Evolutionary conservation across 1,140 invertebrate species (phyloP).

Genomic region (Cydia strobilella): DNA sequence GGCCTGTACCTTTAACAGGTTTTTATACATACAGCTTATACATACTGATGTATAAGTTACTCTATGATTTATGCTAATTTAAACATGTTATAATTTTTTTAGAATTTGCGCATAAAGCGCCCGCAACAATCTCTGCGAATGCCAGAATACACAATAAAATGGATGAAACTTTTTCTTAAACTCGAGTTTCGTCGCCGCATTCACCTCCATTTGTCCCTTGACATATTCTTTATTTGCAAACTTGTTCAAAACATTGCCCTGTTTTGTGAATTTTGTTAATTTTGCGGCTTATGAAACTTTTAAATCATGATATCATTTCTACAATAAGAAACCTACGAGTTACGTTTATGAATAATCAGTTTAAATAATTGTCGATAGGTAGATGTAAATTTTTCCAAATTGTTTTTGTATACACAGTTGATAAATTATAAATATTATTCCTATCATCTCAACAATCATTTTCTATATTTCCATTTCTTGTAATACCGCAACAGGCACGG

Average conservation of each 20-base stretch:
- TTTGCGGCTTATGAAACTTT: constrained; percentile 51
- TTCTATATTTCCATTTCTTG: background rate
- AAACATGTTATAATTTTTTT: constrained; percentile 56
- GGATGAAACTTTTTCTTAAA: constrained; percentile 42
- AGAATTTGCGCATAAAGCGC: background rate
- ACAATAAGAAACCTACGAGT: too few relatives aligned
- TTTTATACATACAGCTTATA: too few relatives aligned
- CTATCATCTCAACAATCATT: background rate
- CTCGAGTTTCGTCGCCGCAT: constrained; percentile 42
- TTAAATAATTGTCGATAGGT: too few relatives aligned
- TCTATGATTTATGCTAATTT: constrained; percentile 66
- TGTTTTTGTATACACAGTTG: too few relatives aligned
- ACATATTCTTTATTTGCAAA: constrained; percentile 56
- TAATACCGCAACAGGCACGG: background rate
- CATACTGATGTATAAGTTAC: too few relatives aligned
- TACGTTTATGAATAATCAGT: too few relatives aligned
- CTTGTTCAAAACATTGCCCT: constrained; percentile 44
- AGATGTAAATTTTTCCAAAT: too few relatives aligned
- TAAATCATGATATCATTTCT: constrained; percentile 36
- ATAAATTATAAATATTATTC: too few relatives aligned
- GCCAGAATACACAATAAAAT: constrained; percentile 38
- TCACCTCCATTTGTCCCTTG: constrained; percentile 51
- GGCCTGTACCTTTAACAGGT: too few relatives aligned
- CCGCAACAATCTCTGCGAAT: background rate
- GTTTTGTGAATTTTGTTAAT: constrained; percentile 57